Evolutionary conservation across 2,888 invertebrate species (phyloP).

Genomic region (Scaptomyza cyrtandrae): DNA sequence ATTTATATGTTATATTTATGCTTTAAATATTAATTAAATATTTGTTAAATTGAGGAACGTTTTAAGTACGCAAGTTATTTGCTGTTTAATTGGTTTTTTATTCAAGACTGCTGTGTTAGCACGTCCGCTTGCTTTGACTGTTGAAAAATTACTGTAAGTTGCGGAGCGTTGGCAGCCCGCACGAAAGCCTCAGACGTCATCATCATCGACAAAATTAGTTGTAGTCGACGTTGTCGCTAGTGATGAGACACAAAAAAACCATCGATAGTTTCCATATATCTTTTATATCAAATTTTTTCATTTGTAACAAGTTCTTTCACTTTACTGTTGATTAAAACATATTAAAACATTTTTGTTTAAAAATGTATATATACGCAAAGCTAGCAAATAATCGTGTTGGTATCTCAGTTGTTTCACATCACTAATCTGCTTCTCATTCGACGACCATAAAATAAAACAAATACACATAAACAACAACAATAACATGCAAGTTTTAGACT

Average conservation of each 20-base stretch:
- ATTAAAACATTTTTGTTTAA: too few species aligned
- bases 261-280: background rate
- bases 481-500: slow-evolving; percentile 2
- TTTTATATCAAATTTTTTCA: background rate
- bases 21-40: slow-evolving; percentile 7
- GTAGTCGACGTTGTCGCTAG: slow-evolving; percentile 13
- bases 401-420: background rate
- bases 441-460: slow-evolving; percentile 26
- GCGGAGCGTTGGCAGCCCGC: slow-evolving; percentile 54
- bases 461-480: slow-evolving; percentile 17
- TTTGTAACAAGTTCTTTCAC: too few species aligned
- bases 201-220: slow-evolving; percentile 81
- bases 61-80: slow-evolving; percentile 39
- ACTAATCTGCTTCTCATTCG: slow-evolving; percentile 18
- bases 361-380: too few species aligned
- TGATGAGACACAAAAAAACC: background rate
- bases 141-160: slow-evolving; percentile 76
- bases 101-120: slow-evolving; percentile 17
- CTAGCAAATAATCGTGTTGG: background rate
- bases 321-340: too few species aligned
- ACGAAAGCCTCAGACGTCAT: slow-evolving; percentile 69
- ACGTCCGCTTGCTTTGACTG: slow-evolving; percentile 76
- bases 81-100: slow-evolving; percentile 3
- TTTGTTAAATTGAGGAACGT: slow-evolving; percentile 40
- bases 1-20: slow-evolving; percentile 8